Conservation (phyloP, 2,797 vertebrate species). For the Nannoperca australis region DNA sequence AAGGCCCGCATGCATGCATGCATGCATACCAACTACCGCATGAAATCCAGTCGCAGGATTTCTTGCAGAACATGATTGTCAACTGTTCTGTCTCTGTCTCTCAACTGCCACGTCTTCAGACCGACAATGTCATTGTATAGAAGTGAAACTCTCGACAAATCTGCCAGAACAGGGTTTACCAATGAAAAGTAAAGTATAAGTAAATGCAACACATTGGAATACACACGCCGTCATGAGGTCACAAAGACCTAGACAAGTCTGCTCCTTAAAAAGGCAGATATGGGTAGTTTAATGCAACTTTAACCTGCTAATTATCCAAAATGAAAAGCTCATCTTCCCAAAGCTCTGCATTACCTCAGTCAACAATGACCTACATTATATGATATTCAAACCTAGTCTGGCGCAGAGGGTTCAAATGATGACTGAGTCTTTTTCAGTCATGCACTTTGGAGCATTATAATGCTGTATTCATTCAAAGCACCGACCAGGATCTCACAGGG, state of each 20-base stretch:
- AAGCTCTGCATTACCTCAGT: slow-evolving; percentile 30
- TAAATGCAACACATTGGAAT: slow-evolving; percentile 14
- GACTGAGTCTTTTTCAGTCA: slow-evolving; percentile 44
- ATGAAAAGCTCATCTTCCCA: slow-evolving; percentile 25
- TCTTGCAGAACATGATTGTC: slow-evolving; percentile 15
- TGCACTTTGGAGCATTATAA: slow-evolving; percentile 61
- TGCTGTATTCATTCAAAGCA: slow-evolving; percentile 67
- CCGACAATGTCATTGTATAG: slow-evolving; percentile 4
- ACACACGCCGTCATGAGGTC: slow-evolving; percentile 17
- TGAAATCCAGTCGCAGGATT: slow-evolving; percentile 16
- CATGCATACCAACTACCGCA: background rate
- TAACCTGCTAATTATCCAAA: slow-evolving; percentile 29
- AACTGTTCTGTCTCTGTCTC: background rate
- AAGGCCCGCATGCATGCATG: background rate
- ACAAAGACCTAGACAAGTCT: slow-evolving; percentile 1
- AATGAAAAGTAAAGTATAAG: slow-evolving; percentile 37
- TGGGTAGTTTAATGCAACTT: background rate
- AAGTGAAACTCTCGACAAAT: slow-evolving; percentile 17
- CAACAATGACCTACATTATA: slow-evolving; percentile 29
- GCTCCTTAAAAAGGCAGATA: slow-evolving; percentile 32
- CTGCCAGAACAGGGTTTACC: slow-evolving; percentile 5
- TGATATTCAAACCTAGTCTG: slow-evolving; percentile 32
- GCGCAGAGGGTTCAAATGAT: slow-evolving; percentile 48
- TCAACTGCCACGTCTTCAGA: slow-evolving; percentile 4
- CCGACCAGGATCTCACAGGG: slow-evolving; percentile 70